A percentile compares a stretch with the other conserved stretches of the same genome.
Conservation (phyloP, 2,797 vertebrate genomes). For the Propithecus deckenii region DNA sequence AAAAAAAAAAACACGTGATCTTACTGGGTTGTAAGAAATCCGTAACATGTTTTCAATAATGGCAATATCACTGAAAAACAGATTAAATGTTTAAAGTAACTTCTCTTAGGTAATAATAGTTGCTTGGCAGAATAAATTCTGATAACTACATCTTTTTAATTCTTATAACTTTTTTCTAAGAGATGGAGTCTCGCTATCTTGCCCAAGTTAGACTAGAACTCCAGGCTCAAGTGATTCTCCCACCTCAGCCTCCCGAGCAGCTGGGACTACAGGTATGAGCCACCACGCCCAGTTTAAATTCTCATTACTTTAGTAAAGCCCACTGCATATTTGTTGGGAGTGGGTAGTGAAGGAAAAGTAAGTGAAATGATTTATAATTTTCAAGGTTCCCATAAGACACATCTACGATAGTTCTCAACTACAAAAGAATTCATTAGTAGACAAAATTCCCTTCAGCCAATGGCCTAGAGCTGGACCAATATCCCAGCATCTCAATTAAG, state of each 20-base stretch:
- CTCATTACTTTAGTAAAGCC: neutral
- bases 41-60: neutral
- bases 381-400: neutral
- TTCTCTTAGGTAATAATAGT: neutral
- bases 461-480: neutral
- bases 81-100: neutral
- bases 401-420: neutral
- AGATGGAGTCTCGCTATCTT: neutral
- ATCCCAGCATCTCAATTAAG: constrained; percentile 5
- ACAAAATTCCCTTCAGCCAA: constrained; percentile 9
- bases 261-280: neutral
- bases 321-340: neutral
- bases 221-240: neutral
- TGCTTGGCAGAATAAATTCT: neutral
- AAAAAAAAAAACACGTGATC: neutral
- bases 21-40: neutral
- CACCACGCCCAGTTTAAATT: neutral
- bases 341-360: neutral
- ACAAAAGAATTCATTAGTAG: neutral
- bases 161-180: neutral
- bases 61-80: neutral
- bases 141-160: neutral
- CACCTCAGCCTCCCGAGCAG: neutral
- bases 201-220: neutral
- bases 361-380: neutral